phyloP scores from a whole-genome alignment of 2,888 invertebrate species.

The Ptychoptera contaminata region DNA sequence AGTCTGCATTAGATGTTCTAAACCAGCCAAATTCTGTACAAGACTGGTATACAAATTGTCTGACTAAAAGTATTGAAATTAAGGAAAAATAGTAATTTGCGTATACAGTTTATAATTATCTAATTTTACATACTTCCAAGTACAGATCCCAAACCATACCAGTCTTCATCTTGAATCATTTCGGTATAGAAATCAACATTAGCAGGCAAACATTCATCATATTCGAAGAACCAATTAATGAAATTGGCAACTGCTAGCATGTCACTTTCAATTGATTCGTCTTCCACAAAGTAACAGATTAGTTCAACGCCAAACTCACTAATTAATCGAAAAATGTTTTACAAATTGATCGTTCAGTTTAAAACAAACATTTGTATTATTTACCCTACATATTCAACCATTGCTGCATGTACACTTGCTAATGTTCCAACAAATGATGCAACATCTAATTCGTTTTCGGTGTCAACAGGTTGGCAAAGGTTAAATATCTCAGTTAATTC shows the following conservation, averaged over 20 bases:
- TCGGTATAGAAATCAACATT: too few relatives aligned
- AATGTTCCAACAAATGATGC: constrained; percentile 28
- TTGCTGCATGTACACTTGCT: constrained; percentile 17
- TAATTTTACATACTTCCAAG: not conserved
- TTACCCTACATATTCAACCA: constrained; percentile 18
- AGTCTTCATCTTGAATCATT: too few relatives aligned
- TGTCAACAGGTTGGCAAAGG: constrained; percentile 21
- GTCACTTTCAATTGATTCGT: not conserved
- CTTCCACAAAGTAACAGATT: too few relatives aligned
- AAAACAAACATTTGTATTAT: not conserved
- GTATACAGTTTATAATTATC: too few relatives aligned
- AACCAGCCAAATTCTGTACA: constrained; percentile 68
- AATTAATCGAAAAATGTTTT: too few relatives aligned
- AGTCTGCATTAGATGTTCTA: constrained; percentile 43
- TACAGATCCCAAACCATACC: too few relatives aligned
- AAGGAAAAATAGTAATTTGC: too few relatives aligned
- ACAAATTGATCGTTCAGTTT: not conserved
- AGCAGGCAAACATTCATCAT: too few relatives aligned
- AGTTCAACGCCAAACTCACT: too few relatives aligned
- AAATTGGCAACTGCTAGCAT: too few relatives aligned
- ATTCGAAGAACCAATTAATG: too few relatives aligned
- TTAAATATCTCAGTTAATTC: constrained; percentile 14
- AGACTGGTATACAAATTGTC: constrained; percentile 60
- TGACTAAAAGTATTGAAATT: too few relatives aligned
- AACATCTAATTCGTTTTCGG: constrained; percentile 18